A percentile compares a stretch with the other conserved stretches of the same genome.
Evolutionary conservation across 2,113 vertebrate genomes (phyloP).

Genomic region (Acanthisitta chloris): DNA sequence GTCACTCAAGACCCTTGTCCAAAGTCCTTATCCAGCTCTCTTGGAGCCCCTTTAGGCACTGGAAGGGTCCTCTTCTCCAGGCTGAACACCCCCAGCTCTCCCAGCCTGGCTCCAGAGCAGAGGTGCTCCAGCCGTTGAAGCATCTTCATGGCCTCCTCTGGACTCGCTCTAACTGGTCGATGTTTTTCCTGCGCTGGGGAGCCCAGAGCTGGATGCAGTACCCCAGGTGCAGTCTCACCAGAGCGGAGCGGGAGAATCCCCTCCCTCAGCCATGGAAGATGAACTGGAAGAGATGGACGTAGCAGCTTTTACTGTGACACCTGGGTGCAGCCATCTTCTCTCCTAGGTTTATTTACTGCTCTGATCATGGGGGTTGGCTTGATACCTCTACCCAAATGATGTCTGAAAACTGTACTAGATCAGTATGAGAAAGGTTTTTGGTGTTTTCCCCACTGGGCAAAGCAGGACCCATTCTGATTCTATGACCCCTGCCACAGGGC

Average conservation of each 20-base stretch:
- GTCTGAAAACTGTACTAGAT: not conserved
- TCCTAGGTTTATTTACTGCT: not conserved
- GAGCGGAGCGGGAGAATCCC: not conserved
- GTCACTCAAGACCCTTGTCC: not conserved
- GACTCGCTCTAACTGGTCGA: not conserved
- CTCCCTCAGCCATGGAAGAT: not conserved
- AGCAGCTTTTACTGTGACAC: not conserved
- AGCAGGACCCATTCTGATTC: too few relatives aligned
- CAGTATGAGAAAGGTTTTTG: not conserved
- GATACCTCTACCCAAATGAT: not conserved
- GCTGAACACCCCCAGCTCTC: not conserved
- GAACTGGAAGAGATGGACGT: not conserved
- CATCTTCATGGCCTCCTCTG: not conserved
- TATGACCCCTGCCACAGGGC: not conserved
- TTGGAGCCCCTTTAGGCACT: not conserved
- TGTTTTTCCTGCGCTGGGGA: not conserved
- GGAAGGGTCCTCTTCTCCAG: not conserved
- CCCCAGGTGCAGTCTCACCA: not conserved
- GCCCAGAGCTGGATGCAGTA: not conserved
- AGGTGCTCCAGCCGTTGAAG: not conserved
- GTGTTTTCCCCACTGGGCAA: rapidly evolving
- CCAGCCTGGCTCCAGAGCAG: not conserved
- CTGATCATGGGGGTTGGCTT: not conserved
- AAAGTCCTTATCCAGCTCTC: not conserved
- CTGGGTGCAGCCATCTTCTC: not conserved